phyloP scores from a whole-genome alignment of 2,797 vertebrate genomes.

The Poeciliopsis gracilis region DNA sequence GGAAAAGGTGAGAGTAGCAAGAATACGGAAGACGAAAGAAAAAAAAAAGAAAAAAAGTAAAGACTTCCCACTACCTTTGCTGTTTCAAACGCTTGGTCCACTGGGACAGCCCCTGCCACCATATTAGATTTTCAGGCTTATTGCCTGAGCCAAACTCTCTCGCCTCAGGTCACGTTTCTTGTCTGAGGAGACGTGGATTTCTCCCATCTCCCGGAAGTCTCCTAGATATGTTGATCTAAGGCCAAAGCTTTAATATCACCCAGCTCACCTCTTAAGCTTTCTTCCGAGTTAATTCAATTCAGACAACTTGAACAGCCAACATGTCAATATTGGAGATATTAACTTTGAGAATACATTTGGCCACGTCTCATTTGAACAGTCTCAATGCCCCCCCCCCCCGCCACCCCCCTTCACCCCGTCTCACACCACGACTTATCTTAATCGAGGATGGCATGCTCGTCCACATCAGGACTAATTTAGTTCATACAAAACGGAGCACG shows the following conservation, averaged over 20 bases:
- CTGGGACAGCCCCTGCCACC: constrained; percentile 64
- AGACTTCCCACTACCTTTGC: constrained; percentile 14
- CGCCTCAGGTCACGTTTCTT: constrained; percentile 62
- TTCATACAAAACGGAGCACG: constrained; percentile 65
- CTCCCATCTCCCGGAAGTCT: constrained; percentile 45
- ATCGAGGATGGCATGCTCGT: constrained; percentile 40
- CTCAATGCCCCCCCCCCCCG: constrained; percentile 31
- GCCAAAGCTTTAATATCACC: constrained; percentile 61
- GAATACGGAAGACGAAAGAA: constrained; percentile 10
- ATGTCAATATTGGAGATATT: constrained; percentile 72
- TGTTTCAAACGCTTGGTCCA: constrained; percentile 55
- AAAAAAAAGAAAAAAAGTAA: neutral
- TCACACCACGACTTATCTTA: constrained; percentile 28
- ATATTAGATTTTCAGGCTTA: constrained; percentile 78
- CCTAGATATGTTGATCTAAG: constrained; percentile 65
- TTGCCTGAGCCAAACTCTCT: constrained; percentile 68
- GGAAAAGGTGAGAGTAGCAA: constrained; percentile 6
- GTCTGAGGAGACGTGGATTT: constrained; percentile 46
- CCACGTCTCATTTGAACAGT: constrained; percentile 59
- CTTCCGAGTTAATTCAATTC: constrained; percentile 62
- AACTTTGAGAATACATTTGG: constrained; percentile 50
- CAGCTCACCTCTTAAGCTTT: constrained; percentile 38
- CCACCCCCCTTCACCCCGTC: neutral
- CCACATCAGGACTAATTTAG: constrained; percentile 60
- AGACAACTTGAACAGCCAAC: constrained; percentile 64